Conservation (phyloP, 2,797 vertebrate species). For the Nannoperca obscura region DNA sequence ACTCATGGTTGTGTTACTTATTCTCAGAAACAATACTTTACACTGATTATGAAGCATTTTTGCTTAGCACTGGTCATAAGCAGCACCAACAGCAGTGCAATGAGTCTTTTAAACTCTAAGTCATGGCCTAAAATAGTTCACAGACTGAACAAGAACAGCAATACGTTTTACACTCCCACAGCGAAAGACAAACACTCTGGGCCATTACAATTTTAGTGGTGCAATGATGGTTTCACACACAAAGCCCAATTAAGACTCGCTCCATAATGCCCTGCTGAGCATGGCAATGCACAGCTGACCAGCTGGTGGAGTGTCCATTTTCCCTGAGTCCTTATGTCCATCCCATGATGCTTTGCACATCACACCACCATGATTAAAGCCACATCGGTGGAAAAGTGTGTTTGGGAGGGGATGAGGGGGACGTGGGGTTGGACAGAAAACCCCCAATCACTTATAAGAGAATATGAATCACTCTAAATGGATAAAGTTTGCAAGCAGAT, state of each 20-base stretch:
- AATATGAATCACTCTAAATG: neutral
- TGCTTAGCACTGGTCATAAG: neutral
- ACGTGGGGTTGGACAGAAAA: neutral
- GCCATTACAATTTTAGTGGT: conserved; percentile 2
- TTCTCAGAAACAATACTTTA: conserved; percentile 35
- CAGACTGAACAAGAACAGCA: neutral
- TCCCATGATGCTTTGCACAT: conserved; percentile 34
- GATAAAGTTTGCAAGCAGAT: neutral
- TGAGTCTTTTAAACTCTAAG: neutral
- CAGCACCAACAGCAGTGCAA: neutral
- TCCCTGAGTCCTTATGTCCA: conserved; percentile 35
- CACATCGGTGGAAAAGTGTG: conserved; percentile 1
- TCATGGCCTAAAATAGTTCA: conserved; percentile 7
- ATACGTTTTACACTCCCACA: conserved; percentile 16
- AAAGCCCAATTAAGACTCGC: conserved; percentile 31
- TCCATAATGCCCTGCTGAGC: conserved; percentile 25
- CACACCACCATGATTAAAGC: conserved; percentile 39
- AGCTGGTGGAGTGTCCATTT: conserved; percentile 59
- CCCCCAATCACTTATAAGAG: neutral
- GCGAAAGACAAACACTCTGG: conserved; percentile 9
- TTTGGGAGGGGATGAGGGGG: neutral
- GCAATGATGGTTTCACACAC: conserved; percentile 15
- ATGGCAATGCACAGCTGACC: conserved; percentile 35
- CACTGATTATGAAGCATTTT: conserved; percentile 14
- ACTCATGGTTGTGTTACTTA: conserved; percentile 56